Evolutionary conservation across 2,113 vertebrate species (phyloP), one percentile per base, ranked within the genome.

Genomic region (Cochlearius cochlearius): DNA sequence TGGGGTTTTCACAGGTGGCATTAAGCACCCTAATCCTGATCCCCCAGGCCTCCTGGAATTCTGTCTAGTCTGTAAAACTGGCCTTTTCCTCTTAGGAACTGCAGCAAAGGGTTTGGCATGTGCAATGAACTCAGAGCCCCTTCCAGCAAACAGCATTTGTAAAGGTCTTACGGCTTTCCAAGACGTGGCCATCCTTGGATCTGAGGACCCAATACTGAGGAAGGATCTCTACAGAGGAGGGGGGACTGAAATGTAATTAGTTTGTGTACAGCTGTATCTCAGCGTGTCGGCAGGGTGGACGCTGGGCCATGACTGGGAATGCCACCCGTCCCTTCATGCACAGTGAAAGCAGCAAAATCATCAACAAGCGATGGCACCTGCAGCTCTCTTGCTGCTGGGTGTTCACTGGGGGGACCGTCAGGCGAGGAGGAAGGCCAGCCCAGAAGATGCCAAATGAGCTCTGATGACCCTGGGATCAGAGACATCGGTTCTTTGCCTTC

Each of bases 241-340:
- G 34, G 39, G 36, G 38, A 14, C 14, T 17, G 72, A 39, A 60
- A 60, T 7, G 8, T 15, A 49, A 58, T 34, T 43, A 29, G 39
- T 68, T 12, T 32, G 10, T 16, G 32, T 41, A 55, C 26, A 22
- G 9, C 64, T 18, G 20, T 22, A 36, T 21, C 63, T 68, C 38
- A 9, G 36, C 7, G 8, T 4, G 3, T 9, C 47, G 4, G 64
- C 1, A 45, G 34, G 38, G 25, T 3, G 6, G 53, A 26, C 11
- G 25, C 32, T 41, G 73, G 43, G 53, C 29, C 1, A 19, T 15
- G 32, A 45, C 11, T 2, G 1, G 20, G 26, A 25, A 19, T 4
- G 29, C 39, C 39, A 21, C 55, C 5, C 5, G 5, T 21, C 74
- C 41, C 27, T 15, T 26, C 8, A 11, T 1, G 12, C 30, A 23